Conservation (phyloP, 2,797 vertebrate genomes). For the Harpagifer antarcticus region DNA sequence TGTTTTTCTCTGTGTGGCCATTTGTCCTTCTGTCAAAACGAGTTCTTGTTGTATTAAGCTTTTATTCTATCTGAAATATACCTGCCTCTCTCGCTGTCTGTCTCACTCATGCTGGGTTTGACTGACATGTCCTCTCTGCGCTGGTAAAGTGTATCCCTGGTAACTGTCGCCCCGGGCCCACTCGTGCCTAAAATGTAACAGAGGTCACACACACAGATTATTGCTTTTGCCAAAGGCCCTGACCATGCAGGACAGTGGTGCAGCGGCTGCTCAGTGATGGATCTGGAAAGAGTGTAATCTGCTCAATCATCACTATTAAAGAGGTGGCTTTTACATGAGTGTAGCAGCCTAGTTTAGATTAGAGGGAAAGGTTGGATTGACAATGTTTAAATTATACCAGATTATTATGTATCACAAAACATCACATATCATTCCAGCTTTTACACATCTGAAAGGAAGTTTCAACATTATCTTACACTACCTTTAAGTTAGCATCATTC, state of each 20-base stretch:
- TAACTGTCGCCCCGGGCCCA: conserved; percentile 68
- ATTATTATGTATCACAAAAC: not conserved
- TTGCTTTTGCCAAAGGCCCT: conserved; percentile 65
- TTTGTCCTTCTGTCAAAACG: conserved; percentile 60
- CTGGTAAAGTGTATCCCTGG: conserved; percentile 64
- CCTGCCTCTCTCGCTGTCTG: conserved; percentile 56
- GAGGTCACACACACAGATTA: conserved; percentile 76
- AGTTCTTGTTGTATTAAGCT: conserved; percentile 44
- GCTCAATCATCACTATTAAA: conserved; percentile 29
- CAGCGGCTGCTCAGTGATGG: conserved; percentile 40
- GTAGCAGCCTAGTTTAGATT: not conserved
- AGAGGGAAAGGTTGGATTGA: not conserved
- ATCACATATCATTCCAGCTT: not conserved
- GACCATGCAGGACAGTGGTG: conserved; percentile 46
- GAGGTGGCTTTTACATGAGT: conserved; percentile 28
- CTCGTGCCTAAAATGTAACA: conserved; percentile 70
- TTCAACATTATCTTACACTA: too few relatives aligned
- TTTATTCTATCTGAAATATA: conserved; percentile 40
- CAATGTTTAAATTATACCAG: not conserved
- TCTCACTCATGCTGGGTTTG: conserved; percentile 42
- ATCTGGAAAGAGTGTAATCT: conserved; percentile 58
- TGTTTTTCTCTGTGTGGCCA: conserved; percentile 33
- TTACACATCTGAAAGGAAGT: not conserved
- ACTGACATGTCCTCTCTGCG: conserved; percentile 65
- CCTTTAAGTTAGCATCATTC: not conserved